Percentiles rank a stretch among this genome's conserved stretches.
phyloP scores from a whole-genome alignment of 2,113 vertebrate genomes.

The Strigops habroptila region DNA sequence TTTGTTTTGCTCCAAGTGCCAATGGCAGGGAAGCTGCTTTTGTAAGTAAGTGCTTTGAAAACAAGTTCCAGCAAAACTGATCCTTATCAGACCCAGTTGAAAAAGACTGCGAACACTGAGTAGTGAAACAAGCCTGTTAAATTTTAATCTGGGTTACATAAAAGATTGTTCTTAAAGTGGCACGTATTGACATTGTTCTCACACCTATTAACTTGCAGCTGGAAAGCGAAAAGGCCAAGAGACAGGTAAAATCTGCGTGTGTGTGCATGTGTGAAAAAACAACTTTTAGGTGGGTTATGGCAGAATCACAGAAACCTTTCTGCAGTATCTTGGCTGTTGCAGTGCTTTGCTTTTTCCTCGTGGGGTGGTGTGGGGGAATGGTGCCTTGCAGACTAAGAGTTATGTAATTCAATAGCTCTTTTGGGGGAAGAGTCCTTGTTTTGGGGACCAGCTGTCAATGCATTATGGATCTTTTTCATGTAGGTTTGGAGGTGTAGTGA shows the following conservation, averaged over 20 bases:
- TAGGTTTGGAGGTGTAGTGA: not conserved
- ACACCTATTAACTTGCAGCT: not conserved
- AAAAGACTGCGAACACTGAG: slow-evolving; percentile 20
- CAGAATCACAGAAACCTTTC: not conserved
- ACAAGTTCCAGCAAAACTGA: slow-evolving; percentile 65
- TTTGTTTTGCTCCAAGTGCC: slow-evolving; percentile 3
- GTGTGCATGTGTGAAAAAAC: not conserved
- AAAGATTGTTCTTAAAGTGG: slow-evolving; percentile 55
- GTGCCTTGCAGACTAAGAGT: not conserved
- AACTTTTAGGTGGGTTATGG: not conserved
- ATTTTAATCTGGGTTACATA: slow-evolving; percentile 63
- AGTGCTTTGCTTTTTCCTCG: accelerated
- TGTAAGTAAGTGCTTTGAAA: slow-evolving; percentile 6
- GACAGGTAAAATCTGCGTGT: not conserved
- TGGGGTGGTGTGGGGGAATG: too few species aligned
- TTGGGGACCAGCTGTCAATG: not conserved
- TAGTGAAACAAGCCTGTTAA: slow-evolving; percentile 33
- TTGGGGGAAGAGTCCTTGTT: not conserved
- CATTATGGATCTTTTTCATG: not conserved
- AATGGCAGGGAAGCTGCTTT: slow-evolving; percentile 17
- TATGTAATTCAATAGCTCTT: not conserved
- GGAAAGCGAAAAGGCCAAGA: not conserved
- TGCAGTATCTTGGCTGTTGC: not conserved
- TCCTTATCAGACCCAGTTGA: slow-evolving; percentile 51
- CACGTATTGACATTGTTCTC: slow-evolving; percentile 22